Evolutionary conservation across 2,888 invertebrate species (phyloP), one percentile per base, ranked within the genome.

Genomic region (Idaea dimidiata): DNA sequence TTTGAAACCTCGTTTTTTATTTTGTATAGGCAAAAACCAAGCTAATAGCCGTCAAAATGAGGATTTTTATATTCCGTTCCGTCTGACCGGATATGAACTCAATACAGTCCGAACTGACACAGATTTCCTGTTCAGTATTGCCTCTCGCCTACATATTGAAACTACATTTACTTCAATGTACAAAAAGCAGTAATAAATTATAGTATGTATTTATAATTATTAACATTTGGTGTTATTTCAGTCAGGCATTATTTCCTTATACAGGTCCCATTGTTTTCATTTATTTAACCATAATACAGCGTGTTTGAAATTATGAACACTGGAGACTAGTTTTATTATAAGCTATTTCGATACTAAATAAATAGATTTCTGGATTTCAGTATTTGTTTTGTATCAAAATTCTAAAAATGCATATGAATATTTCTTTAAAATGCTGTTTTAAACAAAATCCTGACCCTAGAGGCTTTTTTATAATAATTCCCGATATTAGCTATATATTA

Each of bases 151-250:
- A 3, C 7, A 43, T 43, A 43, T 43, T 43, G 43, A 14, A 7
- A 43, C 14, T 43, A 43, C 43, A 43, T 55, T 54, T 10, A 57
- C 53, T 18, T 59, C 58, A 24, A 24, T 24, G 24, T 24, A 56
- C 59, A 58, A 17, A 17, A 24, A 32, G 55, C 57, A 43, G 56
- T 57, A 58, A 61, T 58, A 63, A 61, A 61, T 63, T 14, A 43
- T 6, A 43, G 43, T 43, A 3, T 24, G 8, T n/a, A 16, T 55
- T 16, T 16, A 61, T 61, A 57, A 57, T 31, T 60, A 82, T 79
- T 81, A 79, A 78, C 85, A 85, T 86, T 89, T 88, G 88, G 89
- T 88, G 87, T 89, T 85, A 79, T 78, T 79, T 87, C 87, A 87
- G 87, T 88, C 87, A 83, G 79, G 82, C 81, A 81, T 80, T 82